Base-by-base conservation (phyloP, 2,888 invertebrate genomes). In the Eristalis intricaria region DNA sequence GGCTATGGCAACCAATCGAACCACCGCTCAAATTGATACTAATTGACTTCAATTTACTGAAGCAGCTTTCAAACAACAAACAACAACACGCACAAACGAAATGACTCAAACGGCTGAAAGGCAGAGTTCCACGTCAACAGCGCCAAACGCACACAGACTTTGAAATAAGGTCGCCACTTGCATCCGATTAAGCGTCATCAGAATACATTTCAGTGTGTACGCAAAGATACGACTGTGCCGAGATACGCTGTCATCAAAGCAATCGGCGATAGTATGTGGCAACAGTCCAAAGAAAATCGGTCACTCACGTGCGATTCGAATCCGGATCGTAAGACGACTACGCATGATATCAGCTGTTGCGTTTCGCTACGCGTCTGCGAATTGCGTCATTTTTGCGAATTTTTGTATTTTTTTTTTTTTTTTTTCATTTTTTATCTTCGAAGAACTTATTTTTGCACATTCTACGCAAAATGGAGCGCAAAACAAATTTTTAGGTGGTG, bases 361-460 rank as follows among this genome's bases (percentile, higher is more conserved):
- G 68, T 50, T 69, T 19, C 50, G 50, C 50, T 63, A 69, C 77
- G 35, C 61, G 26, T n/a, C 56, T 29, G 22, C 15, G 23, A 63
- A 50, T 77, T 77, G 58, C 77, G 77, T 77, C 77, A 69, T 63
- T 11, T 26, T 11, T 26, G 69, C 32, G 26, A 35, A 56, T 64
- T 70, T n/a, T 63, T 32, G 8, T 32, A 32, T 8, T 32, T 77
- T 77, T 70, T 69, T 35, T 77, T 64, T 77, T 1, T 4, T n/a
- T n/a, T n/a, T n/a, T n/a, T n/a, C n/a, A n/a, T n/a, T n/a, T n/a
- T 50, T 7, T 50, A n/a, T 43, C 43, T 15, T 15, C 38, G 13
- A 0, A 13, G 5, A 50, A n/a, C 19, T n/a, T 50, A 50, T n/a
- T 50, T 50, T 50, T n/a, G 50, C 50, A 19, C n/a, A 50, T 50